phyloP scores from a whole-genome alignment of 1,140 invertebrate species.

The Rhopalosiphum maidis region DNA sequence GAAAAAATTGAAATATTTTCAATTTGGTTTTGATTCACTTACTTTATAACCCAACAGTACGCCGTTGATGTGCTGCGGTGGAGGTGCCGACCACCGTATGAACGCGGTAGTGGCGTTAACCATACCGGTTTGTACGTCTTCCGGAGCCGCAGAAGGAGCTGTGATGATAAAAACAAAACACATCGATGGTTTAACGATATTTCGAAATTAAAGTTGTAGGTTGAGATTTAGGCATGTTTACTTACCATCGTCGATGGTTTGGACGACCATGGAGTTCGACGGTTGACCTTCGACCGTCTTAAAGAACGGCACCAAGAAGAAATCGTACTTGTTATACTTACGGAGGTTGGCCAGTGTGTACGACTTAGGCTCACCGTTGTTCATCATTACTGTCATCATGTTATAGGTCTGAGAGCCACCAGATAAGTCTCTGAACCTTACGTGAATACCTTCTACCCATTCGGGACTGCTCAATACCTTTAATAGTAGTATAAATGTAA shows the following conservation, averaged over 20 bases:
- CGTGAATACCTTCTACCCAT: constrained; percentile 87
- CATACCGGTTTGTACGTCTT: constrained; percentile 82
- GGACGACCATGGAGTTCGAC: constrained; percentile 74
- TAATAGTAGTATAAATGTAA: not conserved
- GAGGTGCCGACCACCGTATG: constrained; percentile 82
- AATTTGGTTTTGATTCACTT: constrained; percentile 62
- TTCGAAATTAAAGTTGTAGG: not conserved
- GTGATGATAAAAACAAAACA: constrained; percentile 60
- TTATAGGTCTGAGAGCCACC: constrained; percentile 70
- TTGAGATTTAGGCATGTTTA: not conserved
- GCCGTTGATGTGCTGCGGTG: constrained; percentile 80
- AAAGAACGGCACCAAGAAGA: constrained; percentile 87
- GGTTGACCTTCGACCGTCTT: constrained; percentile 83
- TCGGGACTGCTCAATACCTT: constrained; percentile 67
- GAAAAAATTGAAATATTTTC: not conserved
- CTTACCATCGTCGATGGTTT: constrained; percentile 76
- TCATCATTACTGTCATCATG: constrained; percentile 73
- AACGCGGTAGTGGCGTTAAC: constrained; percentile 80
- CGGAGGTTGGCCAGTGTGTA: constrained; percentile 76
- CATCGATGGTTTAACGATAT: not conserved
- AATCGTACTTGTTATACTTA: constrained; percentile 86
- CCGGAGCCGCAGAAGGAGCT: constrained; percentile 81
- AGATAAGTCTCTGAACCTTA: constrained; percentile 85
- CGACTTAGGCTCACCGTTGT: constrained; percentile 70
- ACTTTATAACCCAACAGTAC: constrained; percentile 83